Base-by-base conservation (phyloP, 2,888 invertebrate genomes). In the Lasioglossum vierecki region DNA sequence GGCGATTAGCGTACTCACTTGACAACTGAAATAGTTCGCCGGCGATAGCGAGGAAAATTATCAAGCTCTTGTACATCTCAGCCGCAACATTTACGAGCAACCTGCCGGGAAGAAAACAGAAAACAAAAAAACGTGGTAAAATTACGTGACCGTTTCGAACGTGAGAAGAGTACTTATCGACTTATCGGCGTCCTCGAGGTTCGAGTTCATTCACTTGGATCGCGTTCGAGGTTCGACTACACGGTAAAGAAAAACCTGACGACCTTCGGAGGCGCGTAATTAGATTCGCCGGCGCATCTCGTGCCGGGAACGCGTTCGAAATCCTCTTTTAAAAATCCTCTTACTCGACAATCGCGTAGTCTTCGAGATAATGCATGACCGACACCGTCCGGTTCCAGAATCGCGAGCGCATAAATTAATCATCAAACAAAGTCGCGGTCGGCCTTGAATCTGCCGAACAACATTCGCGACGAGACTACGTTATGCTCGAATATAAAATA, bases 31-130 rank as follows among this genome's bases (percentile, higher is more conserved):
- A 57, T 9, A 75, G 41, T 44, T 18, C 60, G 60, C 11, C 26
- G 60, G 30, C 41, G 30, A 75, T 8, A 30, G 60, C 41, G 75
- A 75, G 44, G 44, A 75, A 4, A 22, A 63, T 63, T 30, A 63
- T 5, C 60, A 41, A 18, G 41, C 60, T 39, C 63, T 63, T 63
- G 60, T 44, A 44, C 75, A 75, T 75, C 75, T 75, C 63, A 11
- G 44, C 44, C 41, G 30, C 18, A 63, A 44, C 60, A 11, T 63
- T 44, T 30, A 75, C 75, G 60, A 18, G 26, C 72, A n/a, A 75
- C 60, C 75, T 75, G 44, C 18, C 60, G 75, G 44, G 11, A 60
- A 41, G 11, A n/a, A n/a, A 60, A 60, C 11, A 9, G 3, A 60
- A 60, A 57, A 57, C n/a, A 57, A 57, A 44, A 39, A 35, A 1